Evolutionary conservation across 2,113 vertebrate genomes (phyloP).

Genomic region (Pterocles orientalis): DNA sequence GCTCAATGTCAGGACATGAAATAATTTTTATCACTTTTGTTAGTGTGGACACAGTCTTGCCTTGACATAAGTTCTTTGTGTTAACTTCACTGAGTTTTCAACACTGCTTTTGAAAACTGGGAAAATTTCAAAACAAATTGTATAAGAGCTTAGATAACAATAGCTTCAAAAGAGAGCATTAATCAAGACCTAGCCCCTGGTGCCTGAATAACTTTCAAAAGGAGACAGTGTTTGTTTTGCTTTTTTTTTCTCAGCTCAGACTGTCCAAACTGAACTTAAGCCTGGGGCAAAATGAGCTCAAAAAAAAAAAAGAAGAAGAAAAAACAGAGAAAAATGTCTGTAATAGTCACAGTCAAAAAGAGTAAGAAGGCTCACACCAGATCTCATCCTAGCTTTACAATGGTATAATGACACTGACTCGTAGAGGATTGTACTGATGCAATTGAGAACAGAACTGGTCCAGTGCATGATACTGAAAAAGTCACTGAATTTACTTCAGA

Average conservation of each 20-base stretch:
- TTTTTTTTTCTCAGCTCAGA: neutral
- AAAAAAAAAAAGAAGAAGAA: neutral
- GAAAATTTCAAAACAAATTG: conserved; percentile 51
- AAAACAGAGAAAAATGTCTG: neutral
- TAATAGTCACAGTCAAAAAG: neutral
- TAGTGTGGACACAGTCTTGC: neutral
- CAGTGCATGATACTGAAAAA: neutral
- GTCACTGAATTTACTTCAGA: neutral
- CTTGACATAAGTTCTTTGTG: conserved; percentile 46
- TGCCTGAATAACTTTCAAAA: conserved; percentile 47
- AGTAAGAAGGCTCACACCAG: neutral
- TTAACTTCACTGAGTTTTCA: conserved; percentile 40
- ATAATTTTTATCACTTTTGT: conserved; percentile 15
- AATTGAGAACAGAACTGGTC: neutral
- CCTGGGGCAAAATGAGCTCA: neutral
- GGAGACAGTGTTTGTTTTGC: conserved; percentile 34
- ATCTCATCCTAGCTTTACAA: neutral
- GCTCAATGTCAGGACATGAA: neutral
- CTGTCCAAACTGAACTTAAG: neutral
- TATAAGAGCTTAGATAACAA: conserved; percentile 56
- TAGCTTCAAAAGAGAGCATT: conserved; percentile 42
- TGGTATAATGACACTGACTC: neutral
- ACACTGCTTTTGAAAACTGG: conserved; percentile 24
- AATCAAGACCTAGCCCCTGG: conserved; percentile 30
- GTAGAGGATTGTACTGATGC: neutral